Percentiles rank a stretch among this genome's conserved stretches.
Evolutionary conservation across 2,888 invertebrate genomes (phyloP).

Genomic region (Aproaerema taeniolella): DNA sequence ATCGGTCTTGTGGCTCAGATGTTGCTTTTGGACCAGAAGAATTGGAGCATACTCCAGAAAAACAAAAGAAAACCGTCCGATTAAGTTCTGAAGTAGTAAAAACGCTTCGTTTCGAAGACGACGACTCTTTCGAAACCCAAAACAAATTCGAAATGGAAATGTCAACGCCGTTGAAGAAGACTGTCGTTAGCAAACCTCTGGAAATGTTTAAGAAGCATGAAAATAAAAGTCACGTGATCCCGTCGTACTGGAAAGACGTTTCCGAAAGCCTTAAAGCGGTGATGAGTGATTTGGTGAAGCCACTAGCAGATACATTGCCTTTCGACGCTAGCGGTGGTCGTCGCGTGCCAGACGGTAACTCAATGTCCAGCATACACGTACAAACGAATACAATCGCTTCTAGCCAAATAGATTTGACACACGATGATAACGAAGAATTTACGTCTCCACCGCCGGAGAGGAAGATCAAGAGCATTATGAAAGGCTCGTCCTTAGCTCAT

Average conservation of each 20-base stretch:
- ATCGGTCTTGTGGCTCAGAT: too few relatives aligned
- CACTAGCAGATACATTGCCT: conserved; percentile 33
- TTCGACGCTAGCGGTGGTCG: conserved; percentile 22
- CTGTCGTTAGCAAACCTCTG: conserved; percentile 38
- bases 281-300: conserved; percentile 61
- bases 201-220: conserved; percentile 26
- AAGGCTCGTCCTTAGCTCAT: not conserved
- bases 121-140: conserved; percentile 40
- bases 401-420: conserved; percentile 54
- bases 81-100: conserved; percentile 53
- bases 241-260: conserved; percentile 44
- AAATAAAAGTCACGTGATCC: conserved; percentile 48
- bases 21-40: too few relatives aligned
- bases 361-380: conserved; percentile 36
- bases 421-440: conserved; percentile 25
- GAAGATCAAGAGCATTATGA: not conserved
- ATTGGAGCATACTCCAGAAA: too few relatives aligned
- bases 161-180: conserved; percentile 41
- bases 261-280: conserved; percentile 51
- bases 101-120: conserved; percentile 52
- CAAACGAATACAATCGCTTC: conserved; percentile 52
- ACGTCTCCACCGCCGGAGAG: not conserved
- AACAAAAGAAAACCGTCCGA: conserved; percentile 27
- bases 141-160: conserved; percentile 19
- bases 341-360: conserved; percentile 24